Percentiles rank a stretch among this genome's conserved stretches.
Conservation (phyloP, 53 echinoderm and acorn worm species). For the Holothuria scabra region DNA sequence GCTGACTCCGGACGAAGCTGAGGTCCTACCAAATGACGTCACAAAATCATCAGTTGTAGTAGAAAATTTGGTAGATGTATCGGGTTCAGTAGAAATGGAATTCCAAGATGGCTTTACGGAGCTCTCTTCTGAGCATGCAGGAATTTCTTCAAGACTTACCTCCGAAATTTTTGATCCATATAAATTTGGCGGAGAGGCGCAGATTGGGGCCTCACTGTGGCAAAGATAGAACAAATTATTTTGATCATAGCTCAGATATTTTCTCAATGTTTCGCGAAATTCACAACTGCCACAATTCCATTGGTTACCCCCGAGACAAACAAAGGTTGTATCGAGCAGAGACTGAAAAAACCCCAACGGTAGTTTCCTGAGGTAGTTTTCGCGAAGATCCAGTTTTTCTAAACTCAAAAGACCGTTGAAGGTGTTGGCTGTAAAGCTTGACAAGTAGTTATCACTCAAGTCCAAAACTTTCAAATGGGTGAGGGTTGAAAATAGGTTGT, state of each 20-base stretch:
- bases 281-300: not conserved
- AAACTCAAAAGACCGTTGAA: not conserved
- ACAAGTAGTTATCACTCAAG: constrained; percentile 15
- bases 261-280: not conserved
- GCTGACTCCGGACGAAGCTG: too few species aligned
- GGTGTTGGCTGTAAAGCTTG: not conserved
- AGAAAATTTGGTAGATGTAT: too few species aligned
- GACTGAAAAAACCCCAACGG: not conserved
- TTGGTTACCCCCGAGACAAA: constrained; percentile 25
- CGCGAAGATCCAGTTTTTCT: constrained; percentile 13
- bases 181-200: not conserved
- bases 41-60: too few species aligned
- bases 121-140: too few species aligned
- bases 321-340: not conserved
- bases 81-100: too few species aligned
- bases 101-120: too few species aligned
- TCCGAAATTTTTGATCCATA: not conserved
- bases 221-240: not conserved
- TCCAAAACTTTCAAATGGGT: not conserved
- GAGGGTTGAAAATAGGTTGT: constrained; percentile 7
- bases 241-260: not conserved
- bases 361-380: not conserved
- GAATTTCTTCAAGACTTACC: not conserved
- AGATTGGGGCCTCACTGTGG: not conserved
- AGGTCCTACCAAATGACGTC: too few species aligned